A percentile compares a stretch with the other conserved stretches of the same genome.
Evolutionary conservation across 2,113 vertebrate species (phyloP).

Genomic region (Blennius ocellaris): DNA sequence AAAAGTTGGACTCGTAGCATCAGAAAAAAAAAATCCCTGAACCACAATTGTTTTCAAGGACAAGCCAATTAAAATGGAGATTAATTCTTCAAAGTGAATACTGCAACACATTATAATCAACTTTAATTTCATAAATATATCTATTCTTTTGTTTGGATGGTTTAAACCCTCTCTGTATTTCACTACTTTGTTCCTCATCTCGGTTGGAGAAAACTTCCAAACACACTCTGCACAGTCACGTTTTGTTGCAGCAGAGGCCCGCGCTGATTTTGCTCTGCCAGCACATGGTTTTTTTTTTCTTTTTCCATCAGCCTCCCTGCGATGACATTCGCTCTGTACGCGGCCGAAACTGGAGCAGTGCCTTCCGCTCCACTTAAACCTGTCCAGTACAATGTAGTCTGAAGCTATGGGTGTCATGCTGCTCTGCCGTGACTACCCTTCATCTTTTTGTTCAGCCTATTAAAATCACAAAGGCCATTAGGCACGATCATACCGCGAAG

Average conservation of each 20-base stretch:
- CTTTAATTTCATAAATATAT: too few relatives aligned
- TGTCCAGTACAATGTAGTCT: slow-evolving; percentile 63
- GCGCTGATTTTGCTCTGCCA: slow-evolving; percentile 37
- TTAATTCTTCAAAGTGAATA: too few relatives aligned
- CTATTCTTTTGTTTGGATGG: too few relatives aligned
- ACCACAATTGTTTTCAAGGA: too few relatives aligned
- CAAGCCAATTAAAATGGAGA: too few relatives aligned
- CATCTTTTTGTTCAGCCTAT: slow-evolving; percentile 31
- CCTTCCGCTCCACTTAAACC: slow-evolving; percentile 78
- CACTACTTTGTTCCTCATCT: not conserved
- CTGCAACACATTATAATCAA: too few relatives aligned
- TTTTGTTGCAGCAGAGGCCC: slow-evolving; percentile 7
- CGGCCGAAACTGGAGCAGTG: slow-evolving; percentile 65
- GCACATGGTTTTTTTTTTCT: slow-evolving; percentile 50
- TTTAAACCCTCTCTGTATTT: too few relatives aligned
- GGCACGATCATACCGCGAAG: slow-evolving; percentile 8
- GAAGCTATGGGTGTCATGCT: slow-evolving; percentile 45
- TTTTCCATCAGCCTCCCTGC: slow-evolving; percentile 41
- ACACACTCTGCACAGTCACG: slow-evolving; percentile 10
- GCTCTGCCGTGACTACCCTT: slow-evolving; percentile 36
- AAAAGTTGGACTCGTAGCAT: too few relatives aligned
- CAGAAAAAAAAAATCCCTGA: too few relatives aligned
- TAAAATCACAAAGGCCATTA: slow-evolving; percentile 40
- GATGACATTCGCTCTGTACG: slow-evolving; percentile 36
- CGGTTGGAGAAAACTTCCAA: not conserved